phyloP scores from a whole-genome alignment of 2,888 invertebrate genomes.

The Cantharis lateralis region DNA sequence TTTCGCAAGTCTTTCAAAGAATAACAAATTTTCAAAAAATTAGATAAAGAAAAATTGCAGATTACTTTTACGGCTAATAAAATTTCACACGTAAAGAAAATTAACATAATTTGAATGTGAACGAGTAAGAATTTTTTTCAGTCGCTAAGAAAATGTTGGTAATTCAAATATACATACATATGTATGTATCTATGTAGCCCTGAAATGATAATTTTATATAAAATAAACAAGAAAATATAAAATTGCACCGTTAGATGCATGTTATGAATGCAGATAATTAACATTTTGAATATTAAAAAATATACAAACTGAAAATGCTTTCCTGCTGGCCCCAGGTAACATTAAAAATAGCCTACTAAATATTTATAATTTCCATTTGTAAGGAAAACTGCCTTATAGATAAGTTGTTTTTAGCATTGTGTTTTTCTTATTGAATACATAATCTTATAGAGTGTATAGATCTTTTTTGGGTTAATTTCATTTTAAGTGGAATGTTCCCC shows the following conservation, averaged over 20 bases:
- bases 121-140: not conserved
- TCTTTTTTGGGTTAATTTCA: not conserved
- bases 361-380: too few species aligned
- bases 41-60: not conserved
- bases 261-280: not conserved
- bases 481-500: not conserved
- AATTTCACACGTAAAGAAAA: not conserved
- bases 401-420: too few species aligned
- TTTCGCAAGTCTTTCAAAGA: not conserved
- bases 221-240: not conserved
- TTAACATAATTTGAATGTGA: not conserved
- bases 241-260: not conserved
- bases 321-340: too few species aligned
- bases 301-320: not conserved
- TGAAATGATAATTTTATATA: not conserved
- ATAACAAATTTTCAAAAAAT: not conserved
- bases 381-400: too few species aligned
- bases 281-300: not conserved
- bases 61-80: not conserved
- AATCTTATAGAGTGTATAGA: too few species aligned
- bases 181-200: not conserved
- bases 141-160: not conserved
- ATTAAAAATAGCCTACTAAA: too few species aligned
- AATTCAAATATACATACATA: not conserved
- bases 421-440: too few species aligned